Base-by-base conservation (phyloP, 2,888 invertebrate species). In the Congeria kusceri region DNA sequence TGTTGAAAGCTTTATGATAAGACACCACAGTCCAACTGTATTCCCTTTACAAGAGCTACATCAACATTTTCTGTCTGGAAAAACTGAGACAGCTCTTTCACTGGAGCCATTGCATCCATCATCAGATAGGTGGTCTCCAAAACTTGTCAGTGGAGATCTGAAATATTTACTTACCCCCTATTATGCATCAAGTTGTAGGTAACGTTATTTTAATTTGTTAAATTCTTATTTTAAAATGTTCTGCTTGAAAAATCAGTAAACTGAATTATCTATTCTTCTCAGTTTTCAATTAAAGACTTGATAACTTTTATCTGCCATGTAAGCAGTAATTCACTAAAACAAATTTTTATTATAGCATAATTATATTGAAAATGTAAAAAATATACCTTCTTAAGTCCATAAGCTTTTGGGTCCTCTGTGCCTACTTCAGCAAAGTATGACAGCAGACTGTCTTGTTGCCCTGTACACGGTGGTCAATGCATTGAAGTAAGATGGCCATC, bases 41-140 rank as follows among this genome's bases (percentile, higher is more conserved):
- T 7, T 69, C 74, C 75, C 75, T 75, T 70, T 2, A 79, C 75
- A 28, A 76, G 57, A 29, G 77, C 83, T 23, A 80, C 69, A 71
- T 83, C 76, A 32, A 79, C 58, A 66, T 82, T 82, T 58, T 82
- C 79, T 44, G 77, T 77, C 47, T 83, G 80, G 46, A 83, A 75
- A 61, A 80, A 80, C 66, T 83, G 80, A 2, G 69, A 75, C 13
- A 80, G 47, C 7, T 65, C 18, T 4, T 73, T 82, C 13, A 79
- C 67, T 39, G 78, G 77, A 18, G 75, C 78, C 82, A 77, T 75
- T 13, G 77, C 78, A 78, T 78, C 82, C 78, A 75, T 79, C 63
- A 79, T 56, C 63, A 79, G 32, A 56, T 82, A 76, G n/a, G 70
- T 76, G 4, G 56, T 66, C 5, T 53, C 27, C 1, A 77, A 46